Evolutionary conservation across 2,113 vertebrate genomes (phyloP).

Genomic region (Bolborhynchus lineola): DNA sequence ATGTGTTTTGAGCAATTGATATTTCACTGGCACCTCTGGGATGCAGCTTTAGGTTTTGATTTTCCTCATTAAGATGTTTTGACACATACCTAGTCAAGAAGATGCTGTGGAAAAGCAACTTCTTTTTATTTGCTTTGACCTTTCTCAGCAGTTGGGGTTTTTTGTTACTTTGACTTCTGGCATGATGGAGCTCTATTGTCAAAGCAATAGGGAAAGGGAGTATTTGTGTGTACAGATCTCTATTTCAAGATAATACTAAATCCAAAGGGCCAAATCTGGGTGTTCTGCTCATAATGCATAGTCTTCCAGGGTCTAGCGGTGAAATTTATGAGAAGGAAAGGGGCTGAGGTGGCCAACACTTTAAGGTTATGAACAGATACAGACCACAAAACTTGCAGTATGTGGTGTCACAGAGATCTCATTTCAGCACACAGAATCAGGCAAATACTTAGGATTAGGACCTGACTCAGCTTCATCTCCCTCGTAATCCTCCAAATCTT

Average conservation of each 20-base stretch:
- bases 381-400: neutral
- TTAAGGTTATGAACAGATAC: neutral
- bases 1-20: neutral
- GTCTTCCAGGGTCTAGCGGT: neutral
- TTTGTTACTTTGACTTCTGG: neutral
- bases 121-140: neutral
- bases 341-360: neutral
- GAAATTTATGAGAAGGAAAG: neutral
- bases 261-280: neutral
- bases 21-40: neutral
- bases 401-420: neutral
- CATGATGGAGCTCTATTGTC: neutral
- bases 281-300: neutral
- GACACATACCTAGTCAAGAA: neutral
- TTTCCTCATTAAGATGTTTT: neutral
- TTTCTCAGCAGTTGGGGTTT: neutral
- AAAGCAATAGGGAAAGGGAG: neutral
- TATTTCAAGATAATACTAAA: neutral
- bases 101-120: neutral
- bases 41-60: neutral
- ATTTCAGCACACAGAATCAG: constrained; percentile 3
- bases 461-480: constrained; percentile 31
- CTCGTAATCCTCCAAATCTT: constrained; percentile 56
- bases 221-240: neutral
- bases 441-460: constrained; percentile 45